Evolutionary conservation across 2,113 vertebrate species (phyloP).

Genomic region (Terrapene triunguis): DNA sequence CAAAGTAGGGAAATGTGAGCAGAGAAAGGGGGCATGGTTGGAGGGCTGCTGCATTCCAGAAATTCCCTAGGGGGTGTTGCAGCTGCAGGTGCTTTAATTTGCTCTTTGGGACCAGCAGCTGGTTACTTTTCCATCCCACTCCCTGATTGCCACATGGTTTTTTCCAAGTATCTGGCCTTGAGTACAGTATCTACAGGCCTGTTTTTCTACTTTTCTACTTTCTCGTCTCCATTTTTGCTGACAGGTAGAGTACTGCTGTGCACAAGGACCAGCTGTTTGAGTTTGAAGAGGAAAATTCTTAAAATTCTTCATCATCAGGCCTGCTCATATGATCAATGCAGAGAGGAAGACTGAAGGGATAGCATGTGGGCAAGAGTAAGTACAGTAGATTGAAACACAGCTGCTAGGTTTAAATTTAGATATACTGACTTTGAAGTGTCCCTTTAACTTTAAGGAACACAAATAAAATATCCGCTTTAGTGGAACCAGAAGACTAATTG

Average conservation of each 20-base stretch:
- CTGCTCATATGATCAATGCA: neutral
- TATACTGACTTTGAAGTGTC: neutral
- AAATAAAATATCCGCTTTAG: neutral
- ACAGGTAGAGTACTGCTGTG: neutral
- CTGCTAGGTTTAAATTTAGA: neutral
- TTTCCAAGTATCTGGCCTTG: neutral
- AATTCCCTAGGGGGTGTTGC: neutral
- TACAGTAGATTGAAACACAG: neutral
- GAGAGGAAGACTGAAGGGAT: neutral
- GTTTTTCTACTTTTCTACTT: neutral
- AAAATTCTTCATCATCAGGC: neutral
- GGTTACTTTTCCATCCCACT: neutral
- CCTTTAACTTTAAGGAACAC: neutral
- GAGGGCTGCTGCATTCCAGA: constrained; percentile 3
- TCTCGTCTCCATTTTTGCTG: neutral
- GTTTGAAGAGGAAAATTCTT: neutral
- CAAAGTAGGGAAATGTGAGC: neutral
- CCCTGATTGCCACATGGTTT: neutral
- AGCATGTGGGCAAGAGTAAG: neutral
- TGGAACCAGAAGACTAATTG: neutral
- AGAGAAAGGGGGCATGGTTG: constrained; percentile 4
- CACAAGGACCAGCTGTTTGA: neutral
- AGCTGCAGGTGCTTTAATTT: constrained; percentile 31
- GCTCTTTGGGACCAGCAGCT: neutral
- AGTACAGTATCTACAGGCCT: neutral